These are phyloP conservation scores for Anthrax anthrax DNA, from an alignment of 2,888 invertebrate species.

Conservation along the genomic window DNA sequence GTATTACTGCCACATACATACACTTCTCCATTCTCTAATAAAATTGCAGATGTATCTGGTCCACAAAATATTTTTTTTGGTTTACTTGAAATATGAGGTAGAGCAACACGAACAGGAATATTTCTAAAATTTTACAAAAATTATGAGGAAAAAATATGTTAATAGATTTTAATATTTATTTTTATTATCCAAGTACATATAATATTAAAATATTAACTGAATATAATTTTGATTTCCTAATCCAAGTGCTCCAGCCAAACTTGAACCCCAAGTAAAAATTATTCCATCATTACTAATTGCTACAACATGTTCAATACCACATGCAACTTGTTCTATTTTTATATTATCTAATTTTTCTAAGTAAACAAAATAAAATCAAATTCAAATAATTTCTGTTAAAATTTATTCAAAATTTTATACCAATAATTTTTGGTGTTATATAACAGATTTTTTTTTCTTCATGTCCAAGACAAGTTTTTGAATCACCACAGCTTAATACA, in stretches of 20 bases:
- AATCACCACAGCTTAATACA: conserved; percentile 52
- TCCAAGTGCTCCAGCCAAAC: conserved; percentile 43
- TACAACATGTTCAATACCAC: conserved; percentile 48
- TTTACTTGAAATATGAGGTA: conserved; percentile 34
- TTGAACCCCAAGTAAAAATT: conserved; percentile 53
- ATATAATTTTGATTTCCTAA: conserved; percentile 25
- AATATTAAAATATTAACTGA: conserved; percentile 16
- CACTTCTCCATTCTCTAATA: conserved; percentile 44
- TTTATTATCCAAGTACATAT: background rate
- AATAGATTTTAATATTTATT: background rate
- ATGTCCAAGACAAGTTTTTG: conserved; percentile 48
- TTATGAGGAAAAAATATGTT: conserved; percentile 22
- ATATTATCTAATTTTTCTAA: conserved; percentile 38
- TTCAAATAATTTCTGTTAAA: background rate
- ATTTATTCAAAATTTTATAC: conserved; percentile 17
- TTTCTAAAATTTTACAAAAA: conserved; percentile 15
- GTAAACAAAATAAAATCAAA: conserved; percentile 5
- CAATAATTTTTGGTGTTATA: conserved; percentile 41
- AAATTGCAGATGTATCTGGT: conserved; percentile 43
- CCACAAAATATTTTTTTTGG: conserved; percentile 44
- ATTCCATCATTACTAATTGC: conserved; percentile 45
- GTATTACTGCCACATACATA: conserved; percentile 49
- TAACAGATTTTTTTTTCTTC: conserved; percentile 40
- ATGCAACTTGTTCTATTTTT: conserved; percentile 43
- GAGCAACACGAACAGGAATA: conserved; percentile 24